Base-by-base conservation (phyloP, 2,888 invertebrate species). In the Rhimphoctona megacephalus region DNA sequence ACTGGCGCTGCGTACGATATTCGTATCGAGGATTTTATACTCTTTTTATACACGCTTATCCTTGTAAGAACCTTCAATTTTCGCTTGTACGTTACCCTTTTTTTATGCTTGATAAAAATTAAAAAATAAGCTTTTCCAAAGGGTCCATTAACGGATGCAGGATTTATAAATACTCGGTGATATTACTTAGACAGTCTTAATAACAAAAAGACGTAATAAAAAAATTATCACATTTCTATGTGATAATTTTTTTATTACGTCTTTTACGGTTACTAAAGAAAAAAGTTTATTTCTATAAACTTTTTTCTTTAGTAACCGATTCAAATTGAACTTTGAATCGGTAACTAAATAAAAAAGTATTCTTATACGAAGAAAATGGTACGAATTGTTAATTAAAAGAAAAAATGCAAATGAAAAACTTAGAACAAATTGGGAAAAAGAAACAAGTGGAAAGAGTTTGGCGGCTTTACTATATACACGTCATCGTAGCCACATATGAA, bases 401-500 rank as follows among this genome's bases (percentile, higher is more conserved):
- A 61, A 39, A 25, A 6, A 25, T 73, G 7, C 17, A 17, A 61
- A 25, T 46, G 0, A 9, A n/a, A 30, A 33, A 39, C 17, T 39
- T 17, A 17, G 67, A 30, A 36, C 52, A 43, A 54, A 57, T 54
- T 8, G 14, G 54, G 1, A 54, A 77, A 39, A 30, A 33, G n/a
- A 69, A 25, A 46, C 0, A 14, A 11, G 39, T 43, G 5, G 6
- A 54, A 72, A 72, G 19, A 22, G 14, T 79, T 76, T 46, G 46
- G 25, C 33, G 67, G 61, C n/a, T 43, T 11, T 43, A 9, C 9
- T 30, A n/a, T n/a, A n/a, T n/a, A 11, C 33, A 25, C 64, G 61
- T 61, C 17, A 78, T 78, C 54, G 81, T 33, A 54, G 70, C 52
- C 61, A 54, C 78, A 69, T n/a, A n/a, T 22, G 74, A 73, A 52